phyloP scores from a whole-genome alignment of 2,888 invertebrate species.

The Caenorhabditis imperialis region DNA sequence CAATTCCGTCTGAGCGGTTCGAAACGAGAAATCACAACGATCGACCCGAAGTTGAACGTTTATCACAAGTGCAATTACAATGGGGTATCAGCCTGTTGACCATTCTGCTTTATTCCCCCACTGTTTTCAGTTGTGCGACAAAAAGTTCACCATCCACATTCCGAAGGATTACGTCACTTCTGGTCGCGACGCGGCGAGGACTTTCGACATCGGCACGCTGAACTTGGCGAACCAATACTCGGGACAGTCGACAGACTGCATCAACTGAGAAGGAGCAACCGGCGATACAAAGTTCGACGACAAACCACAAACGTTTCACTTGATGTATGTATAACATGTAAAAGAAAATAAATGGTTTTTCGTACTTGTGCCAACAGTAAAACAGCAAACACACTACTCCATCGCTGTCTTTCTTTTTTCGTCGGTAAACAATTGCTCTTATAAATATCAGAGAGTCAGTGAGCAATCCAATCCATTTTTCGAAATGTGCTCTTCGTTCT shows the following conservation, averaged over 20 bases:
- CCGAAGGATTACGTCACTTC: conserved; percentile 61
- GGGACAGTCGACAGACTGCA: conserved; percentile 65
- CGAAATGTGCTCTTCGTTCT: conserved; percentile 24
- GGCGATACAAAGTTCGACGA: conserved; percentile 32
- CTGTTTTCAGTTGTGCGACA: conserved; percentile 57
- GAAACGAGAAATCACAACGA: conserved; percentile 60
- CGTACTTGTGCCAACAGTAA: conserved; percentile 52
- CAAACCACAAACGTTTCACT: conserved; percentile 27
- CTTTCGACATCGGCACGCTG: conserved; percentile 64
- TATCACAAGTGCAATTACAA: conserved; percentile 69
- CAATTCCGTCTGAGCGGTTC: conserved; percentile 57
- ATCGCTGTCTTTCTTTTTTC: conserved; percentile 14
- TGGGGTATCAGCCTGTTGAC: conserved; percentile 22
- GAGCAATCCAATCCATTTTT: conserved; percentile 1
- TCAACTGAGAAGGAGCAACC: conserved; percentile 49
- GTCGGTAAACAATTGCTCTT: conserved; percentile 30
- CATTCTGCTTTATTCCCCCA: background rate
- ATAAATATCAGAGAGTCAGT: conserved; percentile 25
- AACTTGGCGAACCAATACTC: conserved; percentile 66
- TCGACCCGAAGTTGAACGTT: conserved; percentile 65
- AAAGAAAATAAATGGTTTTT: conserved; percentile 46
- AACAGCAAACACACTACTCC: conserved; percentile 20
- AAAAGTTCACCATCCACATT: conserved; percentile 65
- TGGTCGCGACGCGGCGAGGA: conserved; percentile 53
- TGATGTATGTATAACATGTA: conserved; percentile 33